These are phyloP conservation scores for Agapornis canus DNA, from an alignment of 2,797 vertebrate genomes.

Conservation along the genomic window DNA sequence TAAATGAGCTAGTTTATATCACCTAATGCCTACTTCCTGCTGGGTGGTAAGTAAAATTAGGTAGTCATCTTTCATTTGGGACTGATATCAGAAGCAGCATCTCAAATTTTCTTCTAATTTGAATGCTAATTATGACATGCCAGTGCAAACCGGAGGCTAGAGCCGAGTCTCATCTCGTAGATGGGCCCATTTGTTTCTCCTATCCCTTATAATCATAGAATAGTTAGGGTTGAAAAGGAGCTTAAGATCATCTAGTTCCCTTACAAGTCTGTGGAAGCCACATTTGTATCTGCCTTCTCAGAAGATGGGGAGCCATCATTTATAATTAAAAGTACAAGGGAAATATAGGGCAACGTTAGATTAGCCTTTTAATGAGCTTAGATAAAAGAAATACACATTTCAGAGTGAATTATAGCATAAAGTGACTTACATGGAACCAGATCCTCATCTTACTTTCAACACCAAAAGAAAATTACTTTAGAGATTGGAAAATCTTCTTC, in stretches of 20 bases:
- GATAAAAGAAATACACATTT: background rate
- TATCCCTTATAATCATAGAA: background rate
- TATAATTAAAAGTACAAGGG: background rate
- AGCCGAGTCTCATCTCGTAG: background rate
- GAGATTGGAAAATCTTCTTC: background rate
- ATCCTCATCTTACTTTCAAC: background rate
- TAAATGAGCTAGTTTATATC: background rate
- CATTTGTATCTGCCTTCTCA: background rate
- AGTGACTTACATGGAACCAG: background rate
- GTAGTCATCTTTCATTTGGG: background rate
- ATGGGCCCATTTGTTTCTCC: background rate
- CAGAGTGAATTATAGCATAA: background rate
- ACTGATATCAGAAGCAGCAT: background rate
- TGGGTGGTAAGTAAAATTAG: background rate
- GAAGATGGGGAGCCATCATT: background rate
- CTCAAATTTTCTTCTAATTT: background rate
- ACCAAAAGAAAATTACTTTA: background rate
- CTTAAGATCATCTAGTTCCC: too few species aligned
- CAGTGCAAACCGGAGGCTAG: background rate
- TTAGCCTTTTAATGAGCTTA: background rate
- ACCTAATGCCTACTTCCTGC: background rate
- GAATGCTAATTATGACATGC: background rate
- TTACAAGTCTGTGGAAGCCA: background rate
- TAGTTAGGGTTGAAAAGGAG: too few species aligned
- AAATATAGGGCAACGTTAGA: background rate